Conservation (phyloP, 2,888 invertebrate species). For the Cephus runcator region DNA sequence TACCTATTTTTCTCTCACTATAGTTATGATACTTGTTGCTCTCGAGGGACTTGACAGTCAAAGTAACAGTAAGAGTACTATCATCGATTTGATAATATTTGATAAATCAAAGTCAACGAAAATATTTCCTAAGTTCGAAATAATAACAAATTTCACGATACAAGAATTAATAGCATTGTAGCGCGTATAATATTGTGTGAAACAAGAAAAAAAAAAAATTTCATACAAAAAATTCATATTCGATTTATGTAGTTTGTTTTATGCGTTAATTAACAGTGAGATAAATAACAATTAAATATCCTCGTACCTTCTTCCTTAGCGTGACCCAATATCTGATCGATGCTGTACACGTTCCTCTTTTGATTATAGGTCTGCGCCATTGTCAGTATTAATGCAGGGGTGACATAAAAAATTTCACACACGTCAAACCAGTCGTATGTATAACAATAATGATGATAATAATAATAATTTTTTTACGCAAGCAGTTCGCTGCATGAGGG, state of each 20-base stretch:
- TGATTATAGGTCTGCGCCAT: slow-evolving; percentile 64
- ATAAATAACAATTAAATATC: background rate
- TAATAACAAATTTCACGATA: background rate
- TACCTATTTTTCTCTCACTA: background rate
- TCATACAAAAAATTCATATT: background rate
- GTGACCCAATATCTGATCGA: slow-evolving; percentile 65
- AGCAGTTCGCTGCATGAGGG: background rate
- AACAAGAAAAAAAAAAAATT: background rate
- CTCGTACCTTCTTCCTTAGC: slow-evolving; percentile 58
- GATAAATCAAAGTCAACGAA: background rate
- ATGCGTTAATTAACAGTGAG: background rate
- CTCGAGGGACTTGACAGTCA: background rate
- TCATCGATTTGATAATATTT: background rate
- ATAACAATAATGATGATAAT: background rate
- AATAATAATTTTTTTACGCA: background rate
- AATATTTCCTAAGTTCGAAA: background rate
- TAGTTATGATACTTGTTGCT: background rate
- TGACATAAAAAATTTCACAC: background rate
- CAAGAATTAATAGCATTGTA: background rate
- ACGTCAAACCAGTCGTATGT: background rate
- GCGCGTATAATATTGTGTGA: background rate
- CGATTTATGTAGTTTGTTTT: background rate
- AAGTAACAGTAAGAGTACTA: background rate
- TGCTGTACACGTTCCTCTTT: slow-evolving; percentile 65
- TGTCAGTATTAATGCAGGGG: background rate